Base-by-base conservation (phyloP, 2,888 invertebrate genomes). In the Lasioglossum lativentre region DNA sequence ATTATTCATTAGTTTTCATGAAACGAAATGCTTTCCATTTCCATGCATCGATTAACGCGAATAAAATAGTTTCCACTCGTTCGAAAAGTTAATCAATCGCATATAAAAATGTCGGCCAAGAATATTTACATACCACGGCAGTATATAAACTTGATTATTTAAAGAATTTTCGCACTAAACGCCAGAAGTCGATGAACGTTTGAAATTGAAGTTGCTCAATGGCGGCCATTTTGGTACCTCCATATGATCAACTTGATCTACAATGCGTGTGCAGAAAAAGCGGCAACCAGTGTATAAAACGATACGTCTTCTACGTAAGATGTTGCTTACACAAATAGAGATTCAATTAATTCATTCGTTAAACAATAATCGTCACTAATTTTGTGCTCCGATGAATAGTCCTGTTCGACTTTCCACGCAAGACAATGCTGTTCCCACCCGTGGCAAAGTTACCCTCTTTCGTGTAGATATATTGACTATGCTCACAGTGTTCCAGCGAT, bases 141-240 rank as follows among this genome's bases (percentile, higher is more conserved):
- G 70, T 40, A 70, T 34, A 68, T 38, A 70, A 70, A 70, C 40
- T 70, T 6, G 38, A n/a, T 38, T 23, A 40, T 40, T n/a, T 14
- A 40, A 12, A 40, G 40, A 38, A 40, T 12, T 4, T 4, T 5
- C 5, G 30, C 16, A 8, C 19, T 12, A 14, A 23, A 14, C 12
- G 40, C 40, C 70, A 12, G 27, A 38, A 56, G 56, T 68, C 73
- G 42, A 34, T 68, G 72, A 83, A 76, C 83, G 76, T 45, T 72
- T 66, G 76, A 42, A 76, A 30, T 45, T n/a, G n/a, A 45, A 38
- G 63, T 66, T 34, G 47, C 19, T 38, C 6, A n/a, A 14, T 0
- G 70, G 40, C 70, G 70, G 34, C 12, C 30, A 47, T 47, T n/a
- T 30, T 19, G 14, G 40, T 12, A 23, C 3, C 27, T 1, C 38